Evolutionary conservation across 2,888 invertebrate genomes (phyloP), one percentile per base, ranked within the genome.

Genomic region (Sarcophaga carnaria): DNA sequence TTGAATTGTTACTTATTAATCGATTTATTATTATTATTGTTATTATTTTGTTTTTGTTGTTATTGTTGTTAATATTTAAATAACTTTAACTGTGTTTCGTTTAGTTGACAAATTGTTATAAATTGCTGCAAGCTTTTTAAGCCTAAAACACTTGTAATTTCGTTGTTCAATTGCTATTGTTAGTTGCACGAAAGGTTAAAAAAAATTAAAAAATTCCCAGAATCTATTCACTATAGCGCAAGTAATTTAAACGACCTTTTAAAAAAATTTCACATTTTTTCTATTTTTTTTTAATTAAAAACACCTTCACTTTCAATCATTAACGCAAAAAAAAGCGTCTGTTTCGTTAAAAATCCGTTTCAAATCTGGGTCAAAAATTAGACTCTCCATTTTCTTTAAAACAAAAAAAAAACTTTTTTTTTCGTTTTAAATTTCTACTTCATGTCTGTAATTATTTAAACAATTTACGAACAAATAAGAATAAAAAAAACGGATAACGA

Each of bases 301-400:
- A 54, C 54, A 54, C 54, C 54, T 54, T 54, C 54, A 54, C 54
- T 54, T 54, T 54, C 54, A 54, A 54, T 54, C 54, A 14, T 54
- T 54, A 54, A 17, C 64, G 5, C 17, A 12, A 17, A 6, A 59
- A n/a, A 62, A n/a, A 14, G 3, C 49, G 11, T 63, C 75, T 81
- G 22, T n/a, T 49, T 37, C 54, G 54, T 62, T 75, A 75, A 11
- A 22, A 54, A 59, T 22, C 62, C 54, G 11, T 49, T 76, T 63
- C 10, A 74, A 22, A 75, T 75, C 75, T 81, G 75, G 62, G 69
- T 6, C 63, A 67, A 62, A 75, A 27, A 67, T 22, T 37, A 12
- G 72, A 59, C 59, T 25, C 4, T 45, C 72, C 47, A n/a, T 80
- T 71, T 80, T 80, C 20, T 22, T 66, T 62, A 54, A 12, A 54